Evolutionary conservation across 2,888 invertebrate genomes (phyloP).

Genomic region (Brachypterus glaber): DNA sequence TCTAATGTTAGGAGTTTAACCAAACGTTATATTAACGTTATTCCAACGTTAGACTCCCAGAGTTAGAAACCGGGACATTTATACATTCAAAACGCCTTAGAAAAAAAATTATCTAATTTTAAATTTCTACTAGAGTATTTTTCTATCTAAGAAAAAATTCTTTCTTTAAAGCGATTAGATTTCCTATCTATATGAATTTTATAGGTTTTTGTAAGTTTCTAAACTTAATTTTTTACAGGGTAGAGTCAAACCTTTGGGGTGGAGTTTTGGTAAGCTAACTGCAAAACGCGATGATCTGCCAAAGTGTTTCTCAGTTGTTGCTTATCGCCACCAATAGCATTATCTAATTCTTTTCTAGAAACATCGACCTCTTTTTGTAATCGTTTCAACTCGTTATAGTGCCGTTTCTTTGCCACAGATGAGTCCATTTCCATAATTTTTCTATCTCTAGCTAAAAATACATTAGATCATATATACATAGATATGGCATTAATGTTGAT

Average conservation of each 20-base stretch:
- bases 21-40: too few species aligned
- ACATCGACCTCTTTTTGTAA: constrained; percentile 48
- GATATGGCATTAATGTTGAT: too few species aligned
- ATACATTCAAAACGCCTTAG: too few species aligned
- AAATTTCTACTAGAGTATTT: too few species aligned
- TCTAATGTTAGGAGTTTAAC: too few species aligned
- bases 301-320: constrained; percentile 50
- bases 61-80: too few species aligned
- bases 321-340: constrained; percentile 51
- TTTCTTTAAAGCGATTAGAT: neutral
- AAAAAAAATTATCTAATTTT: too few species aligned
- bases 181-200: constrained; percentile 4
- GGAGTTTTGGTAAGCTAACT: constrained; percentile 46
- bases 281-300: constrained; percentile 48
- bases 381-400: constrained; percentile 48
- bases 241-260: constrained; percentile 36
- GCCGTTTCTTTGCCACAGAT: constrained; percentile 41
- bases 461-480: too few species aligned
- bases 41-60: too few species aligned
- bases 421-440: constrained; percentile 52
- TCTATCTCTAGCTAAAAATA: constrained; percentile 55
- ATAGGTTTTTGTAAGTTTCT: neutral
- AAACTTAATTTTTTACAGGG: neutral
- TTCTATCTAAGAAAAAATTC: neutral
- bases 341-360: constrained; percentile 48